Base-by-base conservation (phyloP, 37 sponge, comb jelly and placozoan genomes). In the Geodia barretti region DNA sequence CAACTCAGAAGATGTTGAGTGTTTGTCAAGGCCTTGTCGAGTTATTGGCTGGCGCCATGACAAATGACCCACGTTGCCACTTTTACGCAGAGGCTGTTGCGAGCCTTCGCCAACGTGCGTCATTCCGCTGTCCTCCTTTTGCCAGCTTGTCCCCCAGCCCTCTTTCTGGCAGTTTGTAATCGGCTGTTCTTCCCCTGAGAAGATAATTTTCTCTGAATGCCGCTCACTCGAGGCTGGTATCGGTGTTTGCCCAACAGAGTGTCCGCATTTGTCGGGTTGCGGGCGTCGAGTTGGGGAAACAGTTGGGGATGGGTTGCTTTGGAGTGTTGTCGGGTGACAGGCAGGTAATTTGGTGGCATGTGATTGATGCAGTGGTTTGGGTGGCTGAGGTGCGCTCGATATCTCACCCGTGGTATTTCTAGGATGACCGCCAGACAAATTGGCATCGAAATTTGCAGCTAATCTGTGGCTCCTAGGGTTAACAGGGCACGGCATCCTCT, bases 121-220 rank as follows among this genome's bases (percentile, higher is more conserved):
- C n/a, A n/a, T n/a, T n/a, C n/a, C n/a, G n/a, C n/a, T n/a, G n/a
- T n/a, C n/a, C n/a, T n/a, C n/a, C n/a, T n/a, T n/a, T n/a, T n/a
- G n/a, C n/a, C n/a, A n/a, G n/a, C n/a, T 5, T 5, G 24, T 28
- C 24, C 26, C 64, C 64, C 26, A 62, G 9, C 26, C 64, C 3
- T 5, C 24, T 62, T 62, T 62, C 64, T 62, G 64, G 60, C 60
- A 58, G 60, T 58, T 58, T 58, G 19, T n/a, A n/a, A n/a, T n/a
- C n/a, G n/a, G n/a, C n/a, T 47, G 54, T 47, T 14, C 54, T 47
- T 47, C 14, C 54, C 14, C 54, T 47, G 54, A 47, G 54, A 47
- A 47, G 14, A 17, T 14, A 47, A 47, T 47, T 47, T 47, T 7
- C 14, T 47, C 11, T 47, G 54, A 47, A 17, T 17, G 14, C 14